These are phyloP conservation scores for Helicolenus hilgendorfi DNA, from an alignment of 2,797 vertebrate species.

Conservation along the genomic window DNA sequence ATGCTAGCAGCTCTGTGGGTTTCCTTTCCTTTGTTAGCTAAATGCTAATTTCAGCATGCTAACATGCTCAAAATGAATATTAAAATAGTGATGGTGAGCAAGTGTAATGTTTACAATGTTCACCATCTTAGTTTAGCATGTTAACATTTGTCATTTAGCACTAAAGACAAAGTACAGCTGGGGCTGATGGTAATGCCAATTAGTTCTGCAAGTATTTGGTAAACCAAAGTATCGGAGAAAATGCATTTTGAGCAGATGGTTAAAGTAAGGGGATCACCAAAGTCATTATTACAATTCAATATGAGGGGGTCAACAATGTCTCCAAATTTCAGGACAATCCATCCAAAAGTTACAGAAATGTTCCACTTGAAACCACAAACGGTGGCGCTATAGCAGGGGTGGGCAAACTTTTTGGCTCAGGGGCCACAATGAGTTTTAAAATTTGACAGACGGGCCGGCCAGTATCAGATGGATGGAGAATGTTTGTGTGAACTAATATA, in stretches of 20 bases:
- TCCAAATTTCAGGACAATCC: not conserved
- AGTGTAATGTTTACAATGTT: not conserved
- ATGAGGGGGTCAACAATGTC: not conserved
- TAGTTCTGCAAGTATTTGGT: not conserved
- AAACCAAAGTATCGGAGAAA: not conserved
- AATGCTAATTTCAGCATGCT: not conserved
- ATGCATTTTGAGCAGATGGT: not conserved
- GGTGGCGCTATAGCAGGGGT: not conserved
- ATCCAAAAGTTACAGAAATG: not conserved
- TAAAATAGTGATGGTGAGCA: not conserved
- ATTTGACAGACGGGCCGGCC: too few species aligned
- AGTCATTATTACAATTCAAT: not conserved
- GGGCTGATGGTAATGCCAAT: not conserved
- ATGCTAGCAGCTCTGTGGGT: not conserved
- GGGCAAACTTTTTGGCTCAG: too few species aligned
- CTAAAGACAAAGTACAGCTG: not conserved
- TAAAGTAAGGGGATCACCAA: not conserved
- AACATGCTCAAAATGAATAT: not conserved
- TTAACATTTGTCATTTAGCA: not conserved
- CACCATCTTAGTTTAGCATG: not conserved
- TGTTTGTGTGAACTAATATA: too few species aligned
- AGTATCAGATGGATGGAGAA: too few species aligned
- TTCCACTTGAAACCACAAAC: not conserved
- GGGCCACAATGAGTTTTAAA: too few species aligned
- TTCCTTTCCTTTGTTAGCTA: not conserved